Conservation (phyloP, 2,797 vertebrate genomes). For the Artibeus jamaicensis region DNA sequence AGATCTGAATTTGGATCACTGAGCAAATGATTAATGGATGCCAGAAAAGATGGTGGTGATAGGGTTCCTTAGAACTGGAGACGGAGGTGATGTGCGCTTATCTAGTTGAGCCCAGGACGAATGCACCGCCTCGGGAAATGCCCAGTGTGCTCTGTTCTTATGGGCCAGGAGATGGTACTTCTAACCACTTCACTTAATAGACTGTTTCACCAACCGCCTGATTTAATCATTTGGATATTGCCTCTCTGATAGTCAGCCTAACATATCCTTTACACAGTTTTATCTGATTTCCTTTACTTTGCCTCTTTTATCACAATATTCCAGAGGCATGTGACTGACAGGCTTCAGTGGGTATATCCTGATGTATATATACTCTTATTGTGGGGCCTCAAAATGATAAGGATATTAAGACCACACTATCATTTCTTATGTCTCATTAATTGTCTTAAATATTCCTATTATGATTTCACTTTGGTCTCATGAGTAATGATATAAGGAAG, state of each 20-base stretch:
- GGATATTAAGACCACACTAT: slow-evolving; percentile 60
- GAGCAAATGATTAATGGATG: background rate
- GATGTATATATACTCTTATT: slow-evolving; percentile 50
- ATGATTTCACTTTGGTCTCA: slow-evolving; percentile 55
- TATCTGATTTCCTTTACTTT: slow-evolving; percentile 56
- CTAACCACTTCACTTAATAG: slow-evolving; percentile 50
- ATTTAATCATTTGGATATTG: slow-evolving; percentile 56
- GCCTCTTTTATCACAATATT: slow-evolving; percentile 48
- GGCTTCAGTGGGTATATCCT: slow-evolving; percentile 31
- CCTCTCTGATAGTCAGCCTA: slow-evolving; percentile 42
- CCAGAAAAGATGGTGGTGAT: background rate
- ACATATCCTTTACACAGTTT: slow-evolving; percentile 60
- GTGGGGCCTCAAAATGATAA: slow-evolving; percentile 62
- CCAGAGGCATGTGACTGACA: slow-evolving; percentile 5
- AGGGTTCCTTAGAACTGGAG: background rate
- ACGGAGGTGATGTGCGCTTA: background rate
- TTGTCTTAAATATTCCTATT: slow-evolving; percentile 69
- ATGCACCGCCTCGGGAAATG: background rate
- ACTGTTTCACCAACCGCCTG: slow-evolving; percentile 45
- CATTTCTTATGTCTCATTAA: slow-evolving; percentile 70
- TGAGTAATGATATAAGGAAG: slow-evolving; percentile 68
- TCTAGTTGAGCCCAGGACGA: background rate
- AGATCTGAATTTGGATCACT: background rate
- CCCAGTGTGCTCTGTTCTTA: background rate
- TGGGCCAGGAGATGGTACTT: background rate